These are phyloP conservation scores for Chiroxiphia lanceolata DNA, from an alignment of 2,797 vertebrate genomes.

Conservation along the genomic window DNA sequence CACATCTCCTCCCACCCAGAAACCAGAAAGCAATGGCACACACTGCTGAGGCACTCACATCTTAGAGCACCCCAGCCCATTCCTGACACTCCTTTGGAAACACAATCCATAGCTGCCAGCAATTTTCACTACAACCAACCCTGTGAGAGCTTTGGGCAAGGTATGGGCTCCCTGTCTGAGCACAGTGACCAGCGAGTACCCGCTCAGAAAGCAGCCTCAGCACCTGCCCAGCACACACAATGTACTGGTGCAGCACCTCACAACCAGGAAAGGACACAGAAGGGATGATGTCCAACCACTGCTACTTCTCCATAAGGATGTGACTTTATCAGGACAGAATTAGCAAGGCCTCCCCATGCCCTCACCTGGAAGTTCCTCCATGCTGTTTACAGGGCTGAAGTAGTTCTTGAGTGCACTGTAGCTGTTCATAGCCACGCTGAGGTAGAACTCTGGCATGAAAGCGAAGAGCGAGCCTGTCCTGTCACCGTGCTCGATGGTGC, in stretches of 20 bases:
- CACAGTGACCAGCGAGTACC: not conserved
- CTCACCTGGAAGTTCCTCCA: constrained; percentile 94
- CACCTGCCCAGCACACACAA: not conserved
- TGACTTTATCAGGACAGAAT: not conserved
- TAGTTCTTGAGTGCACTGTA: constrained; percentile 99
- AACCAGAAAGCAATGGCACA: not conserved
- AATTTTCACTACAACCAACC: not conserved
- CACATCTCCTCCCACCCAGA: not conserved
- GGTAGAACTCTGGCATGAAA: constrained; percentile 96
- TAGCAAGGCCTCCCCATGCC: not conserved
- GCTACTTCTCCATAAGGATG: not conserved
- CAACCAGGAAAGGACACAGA: not conserved
- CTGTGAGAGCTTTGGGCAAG: not conserved
- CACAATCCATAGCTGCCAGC: not conserved
- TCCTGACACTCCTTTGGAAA: not conserved
- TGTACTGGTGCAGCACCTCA: not conserved
- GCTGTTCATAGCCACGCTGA: constrained; percentile 97
- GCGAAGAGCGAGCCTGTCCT: constrained; percentile 88
- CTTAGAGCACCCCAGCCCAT: not conserved
- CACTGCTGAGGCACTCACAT: not conserved
- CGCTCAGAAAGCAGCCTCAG: not conserved
- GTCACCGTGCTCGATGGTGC: constrained; percentile 91
- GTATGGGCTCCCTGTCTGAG: not conserved
- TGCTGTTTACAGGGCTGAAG: constrained; percentile 92
- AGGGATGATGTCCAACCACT: not conserved